phyloP scores from a whole-genome alignment of 2,888 invertebrate genomes.

The Macrosiphum euphorbiae region DNA sequence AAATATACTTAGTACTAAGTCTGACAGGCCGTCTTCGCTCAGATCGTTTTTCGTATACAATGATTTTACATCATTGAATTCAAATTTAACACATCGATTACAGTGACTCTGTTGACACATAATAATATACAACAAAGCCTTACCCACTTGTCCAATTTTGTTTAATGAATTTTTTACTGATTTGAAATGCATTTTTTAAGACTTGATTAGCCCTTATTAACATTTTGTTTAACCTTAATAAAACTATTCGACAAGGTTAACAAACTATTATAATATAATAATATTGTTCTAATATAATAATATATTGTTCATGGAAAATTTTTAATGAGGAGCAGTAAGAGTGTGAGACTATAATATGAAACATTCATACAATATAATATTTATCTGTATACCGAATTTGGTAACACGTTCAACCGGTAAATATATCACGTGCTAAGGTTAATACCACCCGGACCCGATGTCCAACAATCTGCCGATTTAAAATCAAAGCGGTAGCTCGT shows the following conservation, averaged over 20 bases:
- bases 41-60: too few relatives aligned
- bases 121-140: too few relatives aligned
- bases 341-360: not conserved
- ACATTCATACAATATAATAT: not conserved
- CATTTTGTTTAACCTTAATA: not conserved
- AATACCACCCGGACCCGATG: not conserved
- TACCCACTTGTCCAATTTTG: not conserved
- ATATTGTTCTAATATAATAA: too few relatives aligned
- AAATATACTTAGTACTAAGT: too few relatives aligned
- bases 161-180: not conserved
- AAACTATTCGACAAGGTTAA: not conserved
- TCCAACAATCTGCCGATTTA: not conserved
- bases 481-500: not conserved
- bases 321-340: not conserved
- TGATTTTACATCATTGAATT: too few relatives aligned
- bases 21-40: too few relatives aligned
- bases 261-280: not conserved
- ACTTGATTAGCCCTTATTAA: not conserved
- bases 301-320: not conserved
- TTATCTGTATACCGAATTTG: not conserved
- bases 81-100: too few relatives aligned
- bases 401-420: not conserved
- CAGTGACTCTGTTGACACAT: too few relatives aligned
- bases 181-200: not conserved
- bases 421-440: slow-evolving; percentile 9